Conservation (phyloP, 2,113 vertebrate genomes). For the Zosterops japonicus region DNA sequence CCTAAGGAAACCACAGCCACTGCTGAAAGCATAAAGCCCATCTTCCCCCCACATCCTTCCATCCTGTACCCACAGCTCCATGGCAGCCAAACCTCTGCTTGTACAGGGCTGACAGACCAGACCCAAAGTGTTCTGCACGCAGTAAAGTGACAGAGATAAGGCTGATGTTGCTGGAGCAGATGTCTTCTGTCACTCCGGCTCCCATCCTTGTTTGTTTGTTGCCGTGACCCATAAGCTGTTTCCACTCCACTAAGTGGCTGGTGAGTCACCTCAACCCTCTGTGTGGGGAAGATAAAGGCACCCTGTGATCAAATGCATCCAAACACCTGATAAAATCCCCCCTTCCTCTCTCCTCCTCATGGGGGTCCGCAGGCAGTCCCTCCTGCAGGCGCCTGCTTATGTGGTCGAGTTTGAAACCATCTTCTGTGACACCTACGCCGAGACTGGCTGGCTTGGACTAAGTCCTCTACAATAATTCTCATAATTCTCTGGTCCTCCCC, state of each 20-base stretch:
- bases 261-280: background rate
- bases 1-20: background rate
- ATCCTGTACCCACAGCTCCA: background rate
- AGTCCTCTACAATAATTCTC: background rate
- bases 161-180: background rate
- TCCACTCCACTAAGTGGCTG: background rate
- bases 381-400: background rate
- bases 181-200: background rate
- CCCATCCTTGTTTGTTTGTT: conserved; percentile 25
- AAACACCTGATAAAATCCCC: conserved; percentile 45
- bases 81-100: background rate
- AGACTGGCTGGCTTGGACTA: background rate
- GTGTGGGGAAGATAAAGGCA: conserved; percentile 34
- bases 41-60: background rate
- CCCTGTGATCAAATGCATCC: conserved; percentile 25
- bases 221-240: background rate
- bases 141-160: conserved; percentile 22
- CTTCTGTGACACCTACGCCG: background rate
- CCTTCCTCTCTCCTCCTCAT: background rate
- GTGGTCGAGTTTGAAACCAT: background rate
- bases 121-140: accelerated
- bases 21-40: background rate
- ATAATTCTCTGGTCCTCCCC: background rate
- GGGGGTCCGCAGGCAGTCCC: background rate
- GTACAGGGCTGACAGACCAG: background rate